Base-by-base conservation (phyloP, 2,113 vertebrate genomes). In the Spea multiplicata region DNA sequence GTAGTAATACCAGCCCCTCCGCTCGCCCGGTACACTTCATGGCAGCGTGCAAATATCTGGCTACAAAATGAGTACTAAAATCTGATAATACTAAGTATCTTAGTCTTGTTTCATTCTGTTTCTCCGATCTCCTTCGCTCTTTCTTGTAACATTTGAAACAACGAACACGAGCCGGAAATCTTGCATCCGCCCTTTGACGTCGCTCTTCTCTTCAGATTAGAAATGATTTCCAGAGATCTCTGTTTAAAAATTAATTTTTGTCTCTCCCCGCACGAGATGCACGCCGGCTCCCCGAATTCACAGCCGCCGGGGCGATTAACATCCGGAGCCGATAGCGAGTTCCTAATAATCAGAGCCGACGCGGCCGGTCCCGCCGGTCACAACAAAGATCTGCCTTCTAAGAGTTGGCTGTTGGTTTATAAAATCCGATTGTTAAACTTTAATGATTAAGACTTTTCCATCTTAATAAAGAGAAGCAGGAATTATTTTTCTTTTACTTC, bases 171-270 rank as follows among this genome's bases (percentile, higher is more conserved):
- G 49, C 48, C 5, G 12, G 14, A 8, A 46, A 69, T 46, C 47
- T 70, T n/a, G 3, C n/a, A 8, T n/a, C 2, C 47, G 4, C 6
- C 14, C 67, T 70, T 50, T 70, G 67, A 70, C 49, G 67, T 70
- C 1, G 2, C 14, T 8, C 6, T 14, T n/a, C 67, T 44, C 48
- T 1, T 6, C 14, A 50, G 67, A 50, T 14, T 17, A 16, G 47
- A 50, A 16, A 70, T 47, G 17, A 50, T 70, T 70, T 70, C 6
- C 16, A 70, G 46, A n/a, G 5, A 13, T 50, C 48, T 70, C 49
- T 70, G 67, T 70, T 70, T 50, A 70, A 70, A 70, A 50, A 50
- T 70, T 70, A 70, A 70, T 70, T 45, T 68, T 70, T 4, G 16
- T n/a, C 14, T 4, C 55, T 46, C 67, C 48, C 67, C 17, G 67